phyloP scores from a whole-genome alignment of 1,140 invertebrate genomes.

The Pentalonia nigronervosa region DNA sequence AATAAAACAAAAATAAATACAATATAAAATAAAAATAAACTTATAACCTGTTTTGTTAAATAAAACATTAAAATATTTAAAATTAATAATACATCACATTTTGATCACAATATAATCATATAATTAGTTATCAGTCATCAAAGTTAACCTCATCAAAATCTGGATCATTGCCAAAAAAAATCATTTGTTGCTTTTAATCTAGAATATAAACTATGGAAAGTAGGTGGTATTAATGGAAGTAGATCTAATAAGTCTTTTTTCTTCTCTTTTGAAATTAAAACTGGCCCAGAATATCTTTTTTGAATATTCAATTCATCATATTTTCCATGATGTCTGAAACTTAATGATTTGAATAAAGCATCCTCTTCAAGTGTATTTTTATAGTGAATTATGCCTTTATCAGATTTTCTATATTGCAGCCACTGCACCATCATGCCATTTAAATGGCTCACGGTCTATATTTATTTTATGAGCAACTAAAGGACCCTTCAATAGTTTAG shows the following conservation, averaged over 20 bases:
- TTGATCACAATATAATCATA: not conserved
- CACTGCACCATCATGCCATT: constrained; percentile 10
- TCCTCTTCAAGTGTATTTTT: constrained; percentile 21
- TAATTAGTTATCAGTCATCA: constrained; percentile 1
- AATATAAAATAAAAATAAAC: constrained; percentile 8
- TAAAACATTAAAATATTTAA: not conserved
- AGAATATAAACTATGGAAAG: not conserved
- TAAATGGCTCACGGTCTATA: not conserved
- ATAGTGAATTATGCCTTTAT: not conserved
- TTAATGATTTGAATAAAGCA: not conserved
- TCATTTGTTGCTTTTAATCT: constrained; percentile 2
- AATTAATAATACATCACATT: not conserved
- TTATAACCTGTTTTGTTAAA: not conserved
- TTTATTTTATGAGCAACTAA: not conserved
- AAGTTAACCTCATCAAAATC: not conserved
- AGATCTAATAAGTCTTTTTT: not conserved
- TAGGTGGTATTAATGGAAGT: not conserved
- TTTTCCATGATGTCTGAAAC: not conserved
- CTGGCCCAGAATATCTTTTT: not conserved
- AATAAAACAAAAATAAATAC: not conserved
- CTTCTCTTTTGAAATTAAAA: not conserved
- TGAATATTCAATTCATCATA: not conserved
- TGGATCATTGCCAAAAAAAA: not conserved
- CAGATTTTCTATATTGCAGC: not conserved
- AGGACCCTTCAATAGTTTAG: not conserved